These are phyloP conservation scores for Sinocyclocheilus maitianheensis DNA, from an alignment of 2,113 vertebrate species.

Conservation along the genomic window DNA sequence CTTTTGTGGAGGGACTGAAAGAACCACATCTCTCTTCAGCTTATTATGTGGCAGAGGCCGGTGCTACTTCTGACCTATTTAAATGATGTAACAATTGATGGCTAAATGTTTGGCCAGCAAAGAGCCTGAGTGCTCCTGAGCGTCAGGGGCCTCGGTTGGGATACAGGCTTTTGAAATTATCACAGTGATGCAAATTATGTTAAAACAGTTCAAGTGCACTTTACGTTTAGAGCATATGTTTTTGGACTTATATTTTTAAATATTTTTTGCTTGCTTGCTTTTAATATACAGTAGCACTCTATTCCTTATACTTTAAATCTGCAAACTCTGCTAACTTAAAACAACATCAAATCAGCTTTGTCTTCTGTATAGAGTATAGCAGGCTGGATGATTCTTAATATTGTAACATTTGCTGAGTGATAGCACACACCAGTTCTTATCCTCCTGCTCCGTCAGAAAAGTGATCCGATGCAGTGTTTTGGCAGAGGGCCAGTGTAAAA, in stretches of 20 bases:
- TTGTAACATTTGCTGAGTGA: constrained; percentile 6
- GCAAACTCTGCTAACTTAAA: background rate
- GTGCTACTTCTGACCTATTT: constrained; percentile 66
- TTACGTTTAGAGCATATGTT: background rate
- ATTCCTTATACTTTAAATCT: background rate
- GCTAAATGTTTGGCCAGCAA: constrained; percentile 50
- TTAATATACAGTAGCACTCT: background rate
- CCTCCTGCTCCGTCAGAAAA: background rate
- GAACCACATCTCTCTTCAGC: constrained; percentile 71
- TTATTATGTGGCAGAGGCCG: constrained; percentile 65
- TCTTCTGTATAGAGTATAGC: background rate
- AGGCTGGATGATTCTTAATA: background rate
- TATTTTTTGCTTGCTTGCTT: background rate
- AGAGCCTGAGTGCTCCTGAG: constrained; percentile 37
- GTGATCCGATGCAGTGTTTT: constrained; percentile 10
- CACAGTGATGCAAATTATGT: constrained; percentile 27
- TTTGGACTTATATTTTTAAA: background rate
- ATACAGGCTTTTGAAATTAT: constrained; percentile 53
- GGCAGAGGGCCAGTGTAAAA: constrained; percentile 21
- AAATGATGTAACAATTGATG: constrained; percentile 61
- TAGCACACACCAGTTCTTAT: background rate
- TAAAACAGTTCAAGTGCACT: background rate
- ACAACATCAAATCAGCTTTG: background rate
- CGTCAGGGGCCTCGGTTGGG: constrained; percentile 28
- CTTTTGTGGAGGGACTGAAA: constrained; percentile 72